phyloP scores from a whole-genome alignment of 2,113 vertebrate genomes.

The Prunella fulvescens region DNA sequence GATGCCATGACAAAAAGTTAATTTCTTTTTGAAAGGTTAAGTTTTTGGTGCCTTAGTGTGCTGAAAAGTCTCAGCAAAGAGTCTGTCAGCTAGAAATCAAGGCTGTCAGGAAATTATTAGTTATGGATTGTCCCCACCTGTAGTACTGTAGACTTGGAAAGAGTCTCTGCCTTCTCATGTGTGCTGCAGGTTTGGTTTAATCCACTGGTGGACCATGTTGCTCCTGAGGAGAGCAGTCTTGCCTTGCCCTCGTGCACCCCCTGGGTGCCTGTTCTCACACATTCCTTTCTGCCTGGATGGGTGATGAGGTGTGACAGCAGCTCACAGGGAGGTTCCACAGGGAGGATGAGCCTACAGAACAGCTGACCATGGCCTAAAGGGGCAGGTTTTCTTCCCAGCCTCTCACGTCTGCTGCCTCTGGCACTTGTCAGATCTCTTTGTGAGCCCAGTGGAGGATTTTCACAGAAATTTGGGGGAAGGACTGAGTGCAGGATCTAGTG shows the following conservation, averaged over 20 bases:
- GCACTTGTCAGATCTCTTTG: neutral
- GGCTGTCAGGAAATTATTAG: rapidly evolving
- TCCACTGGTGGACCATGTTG: rapidly evolving
- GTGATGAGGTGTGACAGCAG: neutral
- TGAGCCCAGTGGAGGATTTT: neutral
- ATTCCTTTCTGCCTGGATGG: neutral
- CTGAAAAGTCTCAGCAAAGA: neutral
- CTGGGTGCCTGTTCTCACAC: rapidly evolving
- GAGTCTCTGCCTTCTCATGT: rapidly evolving
- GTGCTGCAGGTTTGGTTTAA: neutral
- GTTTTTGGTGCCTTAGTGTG: neutral
- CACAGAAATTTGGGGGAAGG: neutral
- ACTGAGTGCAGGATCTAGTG: rapidly evolving
- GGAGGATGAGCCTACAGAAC: neutral
- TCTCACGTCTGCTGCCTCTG: neutral
- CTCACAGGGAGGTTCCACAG: neutral
- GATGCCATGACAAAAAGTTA: neutral
- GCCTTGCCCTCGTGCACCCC: rapidly evolving
- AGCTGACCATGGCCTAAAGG: neutral
- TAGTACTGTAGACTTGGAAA: neutral
- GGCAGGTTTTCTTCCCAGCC: neutral
- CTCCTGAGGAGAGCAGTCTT: neutral
- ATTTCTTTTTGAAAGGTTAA: neutral
- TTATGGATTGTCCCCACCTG: neutral
- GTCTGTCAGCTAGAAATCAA: neutral